Evolutionary conservation across 1,140 invertebrate genomes (phyloP).

Genomic region (Saccostrea glomerata): DNA sequence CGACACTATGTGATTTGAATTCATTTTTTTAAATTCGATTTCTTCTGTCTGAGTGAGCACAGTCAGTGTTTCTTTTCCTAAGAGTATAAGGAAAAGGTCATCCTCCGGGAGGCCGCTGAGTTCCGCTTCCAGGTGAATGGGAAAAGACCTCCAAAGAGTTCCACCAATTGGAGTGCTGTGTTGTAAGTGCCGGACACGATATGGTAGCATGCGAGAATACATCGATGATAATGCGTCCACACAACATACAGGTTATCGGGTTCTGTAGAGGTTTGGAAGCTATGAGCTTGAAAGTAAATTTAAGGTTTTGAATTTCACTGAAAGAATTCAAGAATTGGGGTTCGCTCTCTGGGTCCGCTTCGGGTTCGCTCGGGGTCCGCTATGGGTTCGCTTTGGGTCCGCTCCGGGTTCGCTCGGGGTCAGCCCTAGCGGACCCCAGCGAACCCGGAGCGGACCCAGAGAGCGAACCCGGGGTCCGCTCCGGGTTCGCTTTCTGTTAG

Average conservation of each 20-base stretch:
- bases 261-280: not conserved
- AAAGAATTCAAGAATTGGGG: too few species aligned
- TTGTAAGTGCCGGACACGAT: not conserved
- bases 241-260: not conserved
- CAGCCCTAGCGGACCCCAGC: too few species aligned
- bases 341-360: too few species aligned
- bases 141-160: not conserved
- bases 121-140: not conserved
- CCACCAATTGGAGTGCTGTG: not conserved
- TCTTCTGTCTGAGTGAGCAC: not conserved
- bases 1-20: not conserved
- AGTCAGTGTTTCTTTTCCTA: constrained; percentile 1
- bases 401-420: too few species aligned
- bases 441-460: too few species aligned
- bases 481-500: too few species aligned
- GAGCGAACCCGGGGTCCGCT: too few species aligned
- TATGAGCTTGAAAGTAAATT: not conserved
- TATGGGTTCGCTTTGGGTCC: too few species aligned
- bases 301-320: not conserved
- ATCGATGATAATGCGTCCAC: not conserved
- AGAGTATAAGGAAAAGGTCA: not conserved
- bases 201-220: not conserved
- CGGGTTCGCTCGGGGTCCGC: too few species aligned
- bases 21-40: not conserved
- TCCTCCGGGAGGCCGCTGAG: not conserved